phyloP scores from a whole-genome alignment of 2,797 vertebrate genomes.

The Parambassis ranga region DNA sequence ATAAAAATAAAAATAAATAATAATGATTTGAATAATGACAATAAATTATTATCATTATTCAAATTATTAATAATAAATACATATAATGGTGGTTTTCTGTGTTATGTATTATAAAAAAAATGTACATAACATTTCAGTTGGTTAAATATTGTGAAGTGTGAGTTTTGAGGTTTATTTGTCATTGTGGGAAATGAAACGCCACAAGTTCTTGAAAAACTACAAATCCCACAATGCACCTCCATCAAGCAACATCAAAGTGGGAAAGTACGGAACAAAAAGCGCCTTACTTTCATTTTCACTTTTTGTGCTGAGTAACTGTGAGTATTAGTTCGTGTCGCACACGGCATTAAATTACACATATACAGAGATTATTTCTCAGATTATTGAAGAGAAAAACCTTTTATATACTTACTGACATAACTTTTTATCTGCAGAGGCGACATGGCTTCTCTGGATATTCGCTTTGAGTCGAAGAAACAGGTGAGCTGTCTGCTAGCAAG shows the following conservation, averaged over 20 bases:
- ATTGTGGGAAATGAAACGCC: background rate
- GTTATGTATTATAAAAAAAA: too few relatives aligned
- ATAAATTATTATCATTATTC: too few relatives aligned
- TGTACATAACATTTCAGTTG: too few relatives aligned
- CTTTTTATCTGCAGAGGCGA: slow-evolving; percentile 12
- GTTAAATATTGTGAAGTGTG: too few relatives aligned
- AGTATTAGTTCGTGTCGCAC: slow-evolving; percentile 1
- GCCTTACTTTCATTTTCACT: slow-evolving; percentile 80
- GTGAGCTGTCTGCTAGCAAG: slow-evolving; percentile 53
- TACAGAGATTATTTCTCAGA: background rate
- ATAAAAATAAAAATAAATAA: too few relatives aligned
- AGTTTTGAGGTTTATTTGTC: too few relatives aligned
- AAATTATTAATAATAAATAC: too few relatives aligned
- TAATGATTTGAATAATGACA: too few relatives aligned
- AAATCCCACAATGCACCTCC: slow-evolving; percentile 54
- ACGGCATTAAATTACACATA: slow-evolving; percentile 18
- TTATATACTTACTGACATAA: background rate
- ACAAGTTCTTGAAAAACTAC: slow-evolving; percentile 40
- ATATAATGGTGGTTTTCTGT: too few relatives aligned
- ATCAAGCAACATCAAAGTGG: accelerated
- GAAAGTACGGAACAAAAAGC: slow-evolving; percentile 53
- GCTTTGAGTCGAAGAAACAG: slow-evolving; percentile 76
- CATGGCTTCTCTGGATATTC: slow-evolving; percentile 75
- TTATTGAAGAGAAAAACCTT: background rate
- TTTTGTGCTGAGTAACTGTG: slow-evolving; percentile 72